Evolutionary conservation across 1,140 invertebrate genomes (phyloP).

Genomic region (Linepithema humile): DNA sequence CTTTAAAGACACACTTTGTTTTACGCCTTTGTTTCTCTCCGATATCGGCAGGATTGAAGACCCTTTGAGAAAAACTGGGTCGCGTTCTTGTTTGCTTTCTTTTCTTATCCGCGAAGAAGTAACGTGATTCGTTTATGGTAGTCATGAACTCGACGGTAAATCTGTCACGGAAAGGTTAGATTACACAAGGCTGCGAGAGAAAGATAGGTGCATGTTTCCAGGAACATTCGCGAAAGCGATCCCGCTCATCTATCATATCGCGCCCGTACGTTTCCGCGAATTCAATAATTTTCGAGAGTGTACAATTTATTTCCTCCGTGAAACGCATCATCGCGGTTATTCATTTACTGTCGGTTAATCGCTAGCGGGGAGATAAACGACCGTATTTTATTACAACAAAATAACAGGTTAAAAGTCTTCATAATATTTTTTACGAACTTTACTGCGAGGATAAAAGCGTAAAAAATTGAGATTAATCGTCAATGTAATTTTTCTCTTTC

Average conservation of each 20-base stretch:
- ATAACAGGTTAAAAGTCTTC: background rate
- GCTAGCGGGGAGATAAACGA: background rate
- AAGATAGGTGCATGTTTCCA: background rate
- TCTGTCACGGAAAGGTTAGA: background rate
- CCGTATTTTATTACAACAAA: background rate
- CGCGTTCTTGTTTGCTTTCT: background rate
- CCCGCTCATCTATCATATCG: no score
- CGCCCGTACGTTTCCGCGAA: background rate
- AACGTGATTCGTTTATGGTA: background rate
- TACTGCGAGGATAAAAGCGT: no score
- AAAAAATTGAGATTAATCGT: no score
- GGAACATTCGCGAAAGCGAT: background rate
- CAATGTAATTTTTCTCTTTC: no score
- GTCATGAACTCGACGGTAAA: background rate
- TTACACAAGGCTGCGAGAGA: background rate
- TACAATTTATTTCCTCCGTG: background rate
- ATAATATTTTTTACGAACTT: no score
- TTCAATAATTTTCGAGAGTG: constrained; percentile 4
- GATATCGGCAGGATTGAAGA: background rate
- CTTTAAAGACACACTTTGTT: background rate
- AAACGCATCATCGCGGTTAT: background rate
- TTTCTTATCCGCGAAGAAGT: background rate
- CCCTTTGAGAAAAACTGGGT: background rate
- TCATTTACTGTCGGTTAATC: background rate
- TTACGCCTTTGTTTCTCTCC: background rate